phyloP scores from a whole-genome alignment of 1,140 invertebrate species.

The Panagrolaimus sp. region DNA sequence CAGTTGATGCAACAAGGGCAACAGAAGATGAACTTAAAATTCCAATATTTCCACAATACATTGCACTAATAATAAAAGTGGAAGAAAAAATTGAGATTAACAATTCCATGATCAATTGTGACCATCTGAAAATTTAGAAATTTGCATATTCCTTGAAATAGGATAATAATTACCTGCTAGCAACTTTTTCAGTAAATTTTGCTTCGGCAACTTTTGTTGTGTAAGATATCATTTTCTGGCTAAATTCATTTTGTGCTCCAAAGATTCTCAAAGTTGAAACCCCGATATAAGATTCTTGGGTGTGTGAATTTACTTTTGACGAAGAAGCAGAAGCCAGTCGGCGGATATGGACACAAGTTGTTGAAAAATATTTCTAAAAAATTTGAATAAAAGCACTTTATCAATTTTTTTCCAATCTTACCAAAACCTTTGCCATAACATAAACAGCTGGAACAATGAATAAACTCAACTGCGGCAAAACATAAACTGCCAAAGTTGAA shows the following conservation, averaged over 20 bases:
- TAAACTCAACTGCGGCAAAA: neutral
- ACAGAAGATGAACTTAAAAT: neutral
- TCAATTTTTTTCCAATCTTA: neutral
- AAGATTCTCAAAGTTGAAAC: neutral
- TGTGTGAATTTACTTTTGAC: neutral
- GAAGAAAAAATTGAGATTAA: neutral
- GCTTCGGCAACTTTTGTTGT: neutral
- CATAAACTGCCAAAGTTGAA: neutral
- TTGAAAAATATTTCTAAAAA: conserved; percentile 2
- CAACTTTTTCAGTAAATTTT: neutral
- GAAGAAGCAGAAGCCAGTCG: neutral
- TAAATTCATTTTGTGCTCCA: neutral
- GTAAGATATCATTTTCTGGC: neutral
- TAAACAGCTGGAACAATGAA: conserved; percentile 5
- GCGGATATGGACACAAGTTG: neutral
- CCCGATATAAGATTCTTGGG: neutral
- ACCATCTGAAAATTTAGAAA: neutral
- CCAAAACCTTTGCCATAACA: neutral
- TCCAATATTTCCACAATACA: neutral
- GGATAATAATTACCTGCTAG: neutral
- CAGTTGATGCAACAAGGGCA: neutral
- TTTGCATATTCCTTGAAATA: too few species aligned
- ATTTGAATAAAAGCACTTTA: neutral
- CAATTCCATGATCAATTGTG: neutral
- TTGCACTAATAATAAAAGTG: neutral